Evolutionary conservation across 2,888 invertebrate species (phyloP).

Genomic region (Nemapogon koenigi): DNA sequence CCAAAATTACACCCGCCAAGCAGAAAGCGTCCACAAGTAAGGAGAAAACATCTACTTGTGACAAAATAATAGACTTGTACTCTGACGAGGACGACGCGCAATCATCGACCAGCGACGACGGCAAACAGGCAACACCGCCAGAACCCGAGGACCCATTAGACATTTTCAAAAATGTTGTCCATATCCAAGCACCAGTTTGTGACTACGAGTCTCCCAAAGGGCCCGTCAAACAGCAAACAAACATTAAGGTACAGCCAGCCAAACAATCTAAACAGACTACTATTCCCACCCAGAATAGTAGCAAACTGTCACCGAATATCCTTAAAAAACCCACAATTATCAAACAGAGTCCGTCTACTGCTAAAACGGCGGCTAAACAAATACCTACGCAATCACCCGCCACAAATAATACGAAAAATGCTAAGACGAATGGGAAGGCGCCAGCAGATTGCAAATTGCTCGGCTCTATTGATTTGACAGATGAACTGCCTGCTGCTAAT

Average conservation of each 20-base stretch:
- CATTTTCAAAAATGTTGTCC: slow-evolving; percentile 37
- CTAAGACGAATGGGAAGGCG: not conserved
- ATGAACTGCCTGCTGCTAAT: not conserved
- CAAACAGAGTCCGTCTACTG: too few relatives aligned
- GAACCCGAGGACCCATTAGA: slow-evolving; percentile 29
- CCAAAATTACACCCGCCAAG: not conserved
- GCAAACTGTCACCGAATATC: too few relatives aligned
- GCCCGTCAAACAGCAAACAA: too few relatives aligned
- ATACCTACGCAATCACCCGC: too few relatives aligned
- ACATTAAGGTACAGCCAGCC: too few relatives aligned
- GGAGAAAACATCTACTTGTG: not conserved
- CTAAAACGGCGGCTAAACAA: too few relatives aligned
- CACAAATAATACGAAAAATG: too few relatives aligned
- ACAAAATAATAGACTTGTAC: not conserved
- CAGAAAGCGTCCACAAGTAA: not conserved
- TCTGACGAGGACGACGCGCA: not conserved
- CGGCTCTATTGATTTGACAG: slow-evolving; percentile 8
- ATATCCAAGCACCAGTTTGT: slow-evolving; percentile 31
- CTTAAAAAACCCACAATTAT: too few relatives aligned
- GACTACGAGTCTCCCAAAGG: too few relatives aligned
- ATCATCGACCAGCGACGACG: slow-evolving; percentile 14
- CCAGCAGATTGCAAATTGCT: not conserved
- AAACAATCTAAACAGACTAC: too few relatives aligned
- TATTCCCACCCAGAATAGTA: too few relatives aligned
- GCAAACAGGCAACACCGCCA: slow-evolving; percentile 20